phyloP scores from a whole-genome alignment of 2,888 invertebrate genomes.

The Argyresthia goedartella region DNA sequence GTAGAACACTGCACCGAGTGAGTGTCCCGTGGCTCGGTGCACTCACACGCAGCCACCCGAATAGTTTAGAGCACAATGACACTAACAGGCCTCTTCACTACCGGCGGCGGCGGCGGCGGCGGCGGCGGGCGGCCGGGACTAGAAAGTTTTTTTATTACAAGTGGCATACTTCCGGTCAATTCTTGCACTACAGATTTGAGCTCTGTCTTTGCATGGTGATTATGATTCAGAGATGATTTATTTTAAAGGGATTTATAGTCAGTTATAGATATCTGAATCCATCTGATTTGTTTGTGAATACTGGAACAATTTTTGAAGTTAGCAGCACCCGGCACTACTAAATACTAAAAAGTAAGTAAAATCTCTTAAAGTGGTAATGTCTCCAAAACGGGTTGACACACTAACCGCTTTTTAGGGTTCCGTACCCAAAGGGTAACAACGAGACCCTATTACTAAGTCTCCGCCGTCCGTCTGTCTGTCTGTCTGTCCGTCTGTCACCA shows the following conservation, averaged over 20 bases:
- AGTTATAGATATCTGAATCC: not conserved
- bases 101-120: not conserved
- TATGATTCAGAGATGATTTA: not conserved
- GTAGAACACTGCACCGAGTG: too few relatives aligned
- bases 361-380: not conserved
- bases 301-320: not conserved
- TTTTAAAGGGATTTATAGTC: not conserved
- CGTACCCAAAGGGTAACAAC: too few relatives aligned
- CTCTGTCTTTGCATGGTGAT: not conserved
- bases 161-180: not conserved
- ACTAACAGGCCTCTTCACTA: conserved; percentile 18
- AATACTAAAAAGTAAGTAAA: not conserved
- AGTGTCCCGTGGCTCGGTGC: not conserved
- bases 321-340: not conserved
- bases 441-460: too few relatives aligned
- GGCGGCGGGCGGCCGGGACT: not conserved
- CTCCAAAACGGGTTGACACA: not conserved
- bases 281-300: too few relatives aligned
- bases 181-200: not conserved
- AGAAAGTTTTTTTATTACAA: not conserved
- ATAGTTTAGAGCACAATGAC: conserved; percentile 56
- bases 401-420: too few relatives aligned
- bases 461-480: too few relatives aligned
- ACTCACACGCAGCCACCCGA: conserved; percentile 31
- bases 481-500: too few relatives aligned